Conservation (phyloP, 2,113 vertebrate genomes). For the Erpornis zantholeuca region DNA sequence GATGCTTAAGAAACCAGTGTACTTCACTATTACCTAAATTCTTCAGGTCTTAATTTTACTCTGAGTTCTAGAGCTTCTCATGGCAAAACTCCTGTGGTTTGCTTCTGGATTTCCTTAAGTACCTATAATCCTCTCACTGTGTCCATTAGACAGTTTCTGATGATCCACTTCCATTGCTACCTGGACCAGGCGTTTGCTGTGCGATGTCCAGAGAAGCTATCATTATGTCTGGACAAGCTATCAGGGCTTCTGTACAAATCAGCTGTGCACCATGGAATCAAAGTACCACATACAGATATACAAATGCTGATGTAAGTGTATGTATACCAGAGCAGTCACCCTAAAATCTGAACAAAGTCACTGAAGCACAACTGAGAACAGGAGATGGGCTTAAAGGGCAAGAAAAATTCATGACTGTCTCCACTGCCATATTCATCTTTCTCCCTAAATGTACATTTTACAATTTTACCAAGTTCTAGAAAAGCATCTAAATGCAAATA, state of each 20-base stretch:
- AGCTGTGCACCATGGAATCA: background rate
- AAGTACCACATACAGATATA: background rate
- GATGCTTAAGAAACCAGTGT: background rate
- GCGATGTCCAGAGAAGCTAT: background rate
- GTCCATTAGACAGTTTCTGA: background rate
- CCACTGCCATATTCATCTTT: background rate
- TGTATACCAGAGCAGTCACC: background rate
- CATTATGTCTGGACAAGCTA: background rate
- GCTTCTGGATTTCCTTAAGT: background rate
- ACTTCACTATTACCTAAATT: background rate
- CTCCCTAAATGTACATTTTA: background rate
- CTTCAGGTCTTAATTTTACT: background rate
- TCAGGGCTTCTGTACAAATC: background rate
- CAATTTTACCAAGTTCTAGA: background rate
- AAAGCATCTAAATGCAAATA: background rate
- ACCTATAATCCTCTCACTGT: background rate
- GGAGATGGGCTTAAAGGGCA: background rate
- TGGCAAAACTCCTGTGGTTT: background rate
- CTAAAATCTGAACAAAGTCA: background rate
- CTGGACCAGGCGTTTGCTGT: background rate
- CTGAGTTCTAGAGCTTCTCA: background rate
- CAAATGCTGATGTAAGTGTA: background rate
- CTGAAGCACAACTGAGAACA: background rate
- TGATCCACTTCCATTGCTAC: background rate
- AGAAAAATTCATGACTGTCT: background rate